A percentile compares a stretch with the other conserved stretches of the same genome.
Evolutionary conservation across 30 jellyfish, hydroid and myxozoan species (phyloP).

Genomic region (Mastigias papua): DNA sequence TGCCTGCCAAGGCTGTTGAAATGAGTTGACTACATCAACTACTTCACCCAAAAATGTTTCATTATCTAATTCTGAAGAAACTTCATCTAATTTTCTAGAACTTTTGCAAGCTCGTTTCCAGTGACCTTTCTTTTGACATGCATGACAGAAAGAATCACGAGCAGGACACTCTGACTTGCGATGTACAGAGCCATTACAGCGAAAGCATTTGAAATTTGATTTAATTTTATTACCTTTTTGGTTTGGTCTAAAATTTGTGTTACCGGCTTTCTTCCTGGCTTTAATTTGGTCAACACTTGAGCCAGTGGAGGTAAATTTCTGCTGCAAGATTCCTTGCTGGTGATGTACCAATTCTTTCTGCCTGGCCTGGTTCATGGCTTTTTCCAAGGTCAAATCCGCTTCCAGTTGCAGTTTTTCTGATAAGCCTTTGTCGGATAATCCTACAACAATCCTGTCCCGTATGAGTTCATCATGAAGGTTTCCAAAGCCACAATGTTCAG

Average conservation of each 20-base stretch:
- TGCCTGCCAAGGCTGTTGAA: slow-evolving; percentile 22
- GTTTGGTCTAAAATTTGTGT: neutral
- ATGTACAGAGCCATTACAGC: neutral
- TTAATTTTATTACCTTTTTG: slow-evolving; percentile 8
- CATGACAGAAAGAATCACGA: slow-evolving; percentile 12
- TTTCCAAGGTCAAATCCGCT: slow-evolving; percentile 27
- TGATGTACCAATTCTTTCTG: slow-evolving; percentile 29
- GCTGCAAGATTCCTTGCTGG: slow-evolving; percentile 13
- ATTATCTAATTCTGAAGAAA: neutral
- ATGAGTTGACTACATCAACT: slow-evolving; percentile 11
- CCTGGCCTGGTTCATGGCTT: neutral
- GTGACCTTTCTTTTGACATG: slow-evolving; percentile 33
- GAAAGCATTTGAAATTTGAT: neutral
- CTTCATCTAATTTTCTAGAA: neutral
- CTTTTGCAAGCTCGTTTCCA: slow-evolving; percentile 37
- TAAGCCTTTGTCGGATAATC: slow-evolving; percentile 6
- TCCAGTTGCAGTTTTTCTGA: slow-evolving; percentile 37
- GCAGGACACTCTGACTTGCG: slow-evolving; percentile 29
- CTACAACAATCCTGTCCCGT: slow-evolving; percentile 36
- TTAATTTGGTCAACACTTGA: slow-evolving; percentile 21
- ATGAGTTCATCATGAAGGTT: slow-evolving; percentile 53
- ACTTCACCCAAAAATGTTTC: slow-evolving; percentile 43
- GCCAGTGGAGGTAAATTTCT: neutral
- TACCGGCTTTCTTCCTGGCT: slow-evolving; percentile 7
- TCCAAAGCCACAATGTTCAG: slow-evolving; percentile 53